Evolutionary conservation across 2,113 vertebrate genomes (phyloP).

Genomic region (Mus spicilegus): DNA sequence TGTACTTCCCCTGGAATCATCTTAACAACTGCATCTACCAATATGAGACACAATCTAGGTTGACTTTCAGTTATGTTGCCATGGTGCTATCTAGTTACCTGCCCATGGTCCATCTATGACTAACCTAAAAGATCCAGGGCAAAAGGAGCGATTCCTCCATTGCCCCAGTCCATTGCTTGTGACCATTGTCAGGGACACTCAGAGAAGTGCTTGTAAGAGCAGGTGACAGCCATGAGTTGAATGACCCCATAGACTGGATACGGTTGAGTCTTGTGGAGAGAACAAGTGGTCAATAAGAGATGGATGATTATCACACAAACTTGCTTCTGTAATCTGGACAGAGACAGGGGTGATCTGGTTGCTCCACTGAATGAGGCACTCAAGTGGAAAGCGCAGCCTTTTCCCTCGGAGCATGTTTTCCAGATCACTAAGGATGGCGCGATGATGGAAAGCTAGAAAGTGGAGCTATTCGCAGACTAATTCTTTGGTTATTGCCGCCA

Average conservation of each 20-base stretch:
- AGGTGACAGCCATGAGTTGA: background rate
- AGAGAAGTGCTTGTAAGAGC: background rate
- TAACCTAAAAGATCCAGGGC: background rate
- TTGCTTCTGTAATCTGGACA: background rate
- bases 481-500: background rate
- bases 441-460: background rate
- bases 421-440: background rate
- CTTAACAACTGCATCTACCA: background rate
- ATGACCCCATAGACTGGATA: background rate
- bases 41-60: background rate
- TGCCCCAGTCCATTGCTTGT: fast-evolving
- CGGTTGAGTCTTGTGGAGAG: background rate
- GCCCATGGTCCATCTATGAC: background rate
- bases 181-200: background rate
- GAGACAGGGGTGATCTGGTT: background rate
- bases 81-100: background rate
- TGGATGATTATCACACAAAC: background rate
- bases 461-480: background rate
- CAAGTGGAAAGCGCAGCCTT: background rate
- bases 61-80: background rate
- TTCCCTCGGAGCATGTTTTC: background rate
- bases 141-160: background rate
- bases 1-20: background rate
- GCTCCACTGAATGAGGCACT: background rate
- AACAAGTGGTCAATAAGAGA: background rate